A percentile compares a stretch with the other conserved stretches of the same genome.
Conservation (phyloP, 2,797 vertebrate genomes). For the Poeciliopsis paucimaculata region DNA sequence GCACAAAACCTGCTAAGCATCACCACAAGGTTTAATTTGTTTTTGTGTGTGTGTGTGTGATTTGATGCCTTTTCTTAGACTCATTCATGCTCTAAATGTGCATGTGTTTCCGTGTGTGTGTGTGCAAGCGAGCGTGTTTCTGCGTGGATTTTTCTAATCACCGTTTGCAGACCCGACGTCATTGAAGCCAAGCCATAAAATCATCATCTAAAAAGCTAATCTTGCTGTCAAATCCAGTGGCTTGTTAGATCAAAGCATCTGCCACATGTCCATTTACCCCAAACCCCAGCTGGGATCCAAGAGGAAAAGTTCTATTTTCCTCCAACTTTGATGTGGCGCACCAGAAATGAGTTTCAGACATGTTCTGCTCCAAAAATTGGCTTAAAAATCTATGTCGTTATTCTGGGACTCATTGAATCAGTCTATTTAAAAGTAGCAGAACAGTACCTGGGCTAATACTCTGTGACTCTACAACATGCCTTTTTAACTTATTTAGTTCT, state of each 20-base stretch:
- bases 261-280: slow-evolving; percentile 69
- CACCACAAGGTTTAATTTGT: slow-evolving; percentile 16
- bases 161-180: slow-evolving; percentile 22
- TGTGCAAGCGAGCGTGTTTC: neutral
- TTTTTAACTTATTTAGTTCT: neutral
- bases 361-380: slow-evolving; percentile 56
- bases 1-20: slow-evolving; percentile 4
- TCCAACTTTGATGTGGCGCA: slow-evolving; percentile 76
- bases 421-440: slow-evolving; percentile 27
- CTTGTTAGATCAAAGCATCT: slow-evolving; percentile 71
- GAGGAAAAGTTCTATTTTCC: slow-evolving; percentile 73
- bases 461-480: neutral
- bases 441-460: slow-evolving; percentile 10
- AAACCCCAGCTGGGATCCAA: slow-evolving; percentile 62
- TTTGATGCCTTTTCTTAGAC: slow-evolving; percentile 25
- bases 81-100: slow-evolving; percentile 11
- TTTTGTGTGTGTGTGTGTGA: slow-evolving; percentile 2
- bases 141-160: slow-evolving; percentile 43
- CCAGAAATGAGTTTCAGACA: slow-evolving; percentile 69
- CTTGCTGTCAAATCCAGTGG: slow-evolving; percentile 57
- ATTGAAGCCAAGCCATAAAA: slow-evolving; percentile 56
- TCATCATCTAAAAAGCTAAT: slow-evolving; percentile 66
- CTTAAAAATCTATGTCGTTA: slow-evolving; percentile 55
- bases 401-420: slow-evolving; percentile 48
- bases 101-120: neutral